Base-by-base conservation (phyloP, 2,797 vertebrate species). In the Rhabdomys pumilio region DNA sequence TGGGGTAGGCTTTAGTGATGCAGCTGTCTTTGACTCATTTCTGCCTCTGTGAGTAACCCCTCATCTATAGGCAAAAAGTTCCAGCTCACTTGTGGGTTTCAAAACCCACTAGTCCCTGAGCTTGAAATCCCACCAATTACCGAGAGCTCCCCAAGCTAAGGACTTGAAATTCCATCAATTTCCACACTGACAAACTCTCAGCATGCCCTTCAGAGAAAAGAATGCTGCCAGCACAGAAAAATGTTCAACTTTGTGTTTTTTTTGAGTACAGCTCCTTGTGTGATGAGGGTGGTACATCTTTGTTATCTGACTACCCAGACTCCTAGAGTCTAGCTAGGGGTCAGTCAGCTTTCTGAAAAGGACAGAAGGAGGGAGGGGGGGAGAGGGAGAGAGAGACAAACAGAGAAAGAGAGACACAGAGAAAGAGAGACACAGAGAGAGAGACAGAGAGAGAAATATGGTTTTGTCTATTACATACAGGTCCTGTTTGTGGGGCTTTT, bases 281-380 rank as follows among this genome's bases (percentile, higher is more conserved):
- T 72, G 17, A 79, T 29, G 67, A 61, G 2, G 41, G 12, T 47
- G 14, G 26, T 26, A 6, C 79, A 19, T 77, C 41, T 20, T 89
- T 96, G n/a, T 80, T 86, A 53, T 63, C 86, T 90, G 31, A 67
- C 3, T 19, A 14, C 50, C 76, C 3, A 73, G 65, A 73, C 22
- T n/a, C 80, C 6, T 59, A 73, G 72, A 67, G 34, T 38, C 84
- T 14, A 55, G 13, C 20, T 29, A 53, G 63, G 47, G 22, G 24
- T 67, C 88, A 61, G 55, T 44, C 89, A 90, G 72, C 92, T 83
- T 96, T 79, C 47, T 75, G 50, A 82, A 91, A 90, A 61, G 55
- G n/a, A 17, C 57, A 84, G 5, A 50, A 50, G 10, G 31, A 14
- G 59, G 9, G 9, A 3, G 1, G 38, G 22, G 17, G n/a, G 31